Conservation (phyloP, 2,113 vertebrate genomes). For the Sitta europaea region DNA sequence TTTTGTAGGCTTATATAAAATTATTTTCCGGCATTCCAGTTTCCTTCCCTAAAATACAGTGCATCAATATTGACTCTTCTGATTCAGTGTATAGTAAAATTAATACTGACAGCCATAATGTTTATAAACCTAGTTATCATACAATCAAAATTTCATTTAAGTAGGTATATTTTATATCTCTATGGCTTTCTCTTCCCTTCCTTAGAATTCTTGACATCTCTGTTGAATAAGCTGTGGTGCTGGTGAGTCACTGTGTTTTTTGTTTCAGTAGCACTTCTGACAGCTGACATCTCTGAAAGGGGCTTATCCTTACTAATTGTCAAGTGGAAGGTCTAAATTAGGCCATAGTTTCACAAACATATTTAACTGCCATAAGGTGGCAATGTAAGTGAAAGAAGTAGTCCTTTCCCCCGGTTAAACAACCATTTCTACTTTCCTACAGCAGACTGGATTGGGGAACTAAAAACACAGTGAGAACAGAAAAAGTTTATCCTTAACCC, state of each 20-base stretch:
- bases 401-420: neutral
- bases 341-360: neutral
- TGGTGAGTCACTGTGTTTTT: conserved; percentile 4
- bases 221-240: neutral
- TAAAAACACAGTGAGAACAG: neutral
- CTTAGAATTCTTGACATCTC: neutral
- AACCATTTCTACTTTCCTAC: neutral
- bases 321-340: conserved; percentile 4
- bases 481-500: neutral
- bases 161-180: neutral
- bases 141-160: neutral
- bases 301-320: neutral
- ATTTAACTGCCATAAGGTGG: neutral
- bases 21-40: neutral
- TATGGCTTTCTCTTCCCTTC: neutral
- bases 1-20: neutral
- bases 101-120: neutral
- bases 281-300: neutral
- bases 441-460: neutral
- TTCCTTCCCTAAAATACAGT: neutral
- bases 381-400: neutral
- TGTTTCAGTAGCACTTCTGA: conserved; percentile 32
- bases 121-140: neutral
- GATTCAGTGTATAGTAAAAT: neutral
- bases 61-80: neutral